These are phyloP conservation scores for Hepsetus odoe DNA, from an alignment of 2,113 vertebrate genomes.

Conservation along the genomic window DNA sequence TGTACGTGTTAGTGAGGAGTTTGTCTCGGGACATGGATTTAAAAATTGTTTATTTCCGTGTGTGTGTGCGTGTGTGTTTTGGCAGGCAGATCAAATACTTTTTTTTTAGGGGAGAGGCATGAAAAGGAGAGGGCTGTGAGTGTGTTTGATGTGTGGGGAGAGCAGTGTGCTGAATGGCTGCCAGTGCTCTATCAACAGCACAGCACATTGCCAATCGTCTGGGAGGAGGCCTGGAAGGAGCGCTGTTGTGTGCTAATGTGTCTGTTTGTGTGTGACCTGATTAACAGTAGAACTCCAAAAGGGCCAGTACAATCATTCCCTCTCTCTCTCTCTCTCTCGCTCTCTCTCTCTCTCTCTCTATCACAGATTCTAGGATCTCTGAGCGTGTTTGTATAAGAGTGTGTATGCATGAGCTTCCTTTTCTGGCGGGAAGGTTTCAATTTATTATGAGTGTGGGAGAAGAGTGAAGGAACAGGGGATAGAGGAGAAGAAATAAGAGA, in stretches of 20 bases:
- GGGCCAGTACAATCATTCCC: constrained; percentile 38
- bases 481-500: background rate
- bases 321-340: constrained; percentile 19
- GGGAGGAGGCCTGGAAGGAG: constrained; percentile 43
- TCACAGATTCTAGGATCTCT: constrained; percentile 51
- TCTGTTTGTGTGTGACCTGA: constrained; percentile 56
- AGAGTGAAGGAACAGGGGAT: background rate
- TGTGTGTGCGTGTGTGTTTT: constrained; percentile 35
- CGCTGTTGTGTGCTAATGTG: constrained; percentile 52
- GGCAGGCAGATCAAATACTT: constrained; percentile 58
- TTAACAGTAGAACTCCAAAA: constrained; percentile 39
- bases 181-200: constrained; percentile 59
- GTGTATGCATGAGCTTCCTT: constrained; percentile 17
- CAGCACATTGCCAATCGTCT: constrained; percentile 57
- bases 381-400: constrained; percentile 35
- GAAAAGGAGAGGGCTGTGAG: constrained; percentile 49
- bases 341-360: constrained; percentile 46
- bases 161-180: constrained; percentile 50
- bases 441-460: constrained; percentile 1
- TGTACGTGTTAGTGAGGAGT: constrained; percentile 14
- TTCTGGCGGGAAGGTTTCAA: constrained; percentile 21
- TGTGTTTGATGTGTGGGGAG: constrained; percentile 54
- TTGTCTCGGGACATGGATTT: constrained; percentile 16
- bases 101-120: constrained; percentile 46
- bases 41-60: constrained; percentile 10